Conservation (phyloP, 1,140 invertebrate species). For the Micrasema longulum region DNA sequence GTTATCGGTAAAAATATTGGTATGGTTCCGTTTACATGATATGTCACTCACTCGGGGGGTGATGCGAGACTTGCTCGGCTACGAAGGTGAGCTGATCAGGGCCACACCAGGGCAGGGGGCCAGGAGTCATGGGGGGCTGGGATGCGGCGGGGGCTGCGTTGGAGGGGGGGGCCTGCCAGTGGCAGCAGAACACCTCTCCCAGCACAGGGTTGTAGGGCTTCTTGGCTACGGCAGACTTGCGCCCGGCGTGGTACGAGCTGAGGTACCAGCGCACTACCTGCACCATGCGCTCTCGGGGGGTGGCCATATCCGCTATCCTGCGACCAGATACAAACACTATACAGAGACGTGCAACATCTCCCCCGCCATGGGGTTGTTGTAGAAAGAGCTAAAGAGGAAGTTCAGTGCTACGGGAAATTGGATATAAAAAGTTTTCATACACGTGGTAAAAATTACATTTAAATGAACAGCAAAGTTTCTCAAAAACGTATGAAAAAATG, state of each 20-base stretch:
- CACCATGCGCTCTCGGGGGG: conserved; percentile 90
- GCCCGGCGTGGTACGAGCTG: conserved; percentile 96
- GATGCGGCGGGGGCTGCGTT: background rate
- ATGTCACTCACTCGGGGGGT: conserved; percentile 87
- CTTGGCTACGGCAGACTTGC: conserved; percentile 94
- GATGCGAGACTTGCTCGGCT: conserved; percentile 99
- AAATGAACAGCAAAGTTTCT: too few relatives aligned
- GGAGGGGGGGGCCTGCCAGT: conserved; percentile 76
- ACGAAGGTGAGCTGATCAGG: conserved; percentile 88
- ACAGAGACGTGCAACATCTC: too few relatives aligned
- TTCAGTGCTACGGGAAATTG: too few relatives aligned
- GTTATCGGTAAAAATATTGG: too few relatives aligned
- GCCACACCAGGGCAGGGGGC: conserved; percentile 85
- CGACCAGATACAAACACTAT: too few relatives aligned
- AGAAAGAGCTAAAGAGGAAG: too few relatives aligned
- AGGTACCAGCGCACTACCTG: conserved; percentile 95
- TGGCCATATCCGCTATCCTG: conserved; percentile 85
- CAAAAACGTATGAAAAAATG: too few relatives aligned
- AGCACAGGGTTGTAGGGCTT: conserved; percentile 98
- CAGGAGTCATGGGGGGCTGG: conserved; percentile 76
- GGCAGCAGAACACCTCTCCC: conserved; percentile 93
- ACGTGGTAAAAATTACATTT: too few relatives aligned
- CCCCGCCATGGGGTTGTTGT: too few relatives aligned
- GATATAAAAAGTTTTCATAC: too few relatives aligned
- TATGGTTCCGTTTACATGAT: too few relatives aligned